Evolutionary conservation across 2,113 vertebrate species (phyloP), one percentile per base, ranked within the genome.

Genomic region (Pseudonaja textilis): DNA sequence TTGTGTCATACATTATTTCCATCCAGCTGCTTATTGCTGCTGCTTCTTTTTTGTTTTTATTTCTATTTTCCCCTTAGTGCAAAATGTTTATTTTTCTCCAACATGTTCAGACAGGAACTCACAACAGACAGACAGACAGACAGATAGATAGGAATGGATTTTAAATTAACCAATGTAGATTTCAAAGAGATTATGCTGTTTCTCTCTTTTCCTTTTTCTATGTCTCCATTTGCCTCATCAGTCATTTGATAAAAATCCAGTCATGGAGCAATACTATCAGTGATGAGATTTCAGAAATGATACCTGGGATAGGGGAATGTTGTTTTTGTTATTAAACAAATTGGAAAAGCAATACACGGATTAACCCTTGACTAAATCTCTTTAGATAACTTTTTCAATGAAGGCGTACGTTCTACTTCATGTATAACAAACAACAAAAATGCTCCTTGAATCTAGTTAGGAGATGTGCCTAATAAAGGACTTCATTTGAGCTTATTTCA

Each of bases 401-500:
- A 12, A 1, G 26, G 34, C 6, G 90, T 95, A 52, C 92, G 95
- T 93, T 95, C 88, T 93, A 88, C 8, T n/a, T 87, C 87, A 50
- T 14, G 81, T 95, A 90, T 87, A 92, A 94, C 55, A 93, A 97
- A 95, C 42, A 96, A 94, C 42, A 96, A 96, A 81, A 93, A 96
- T 93, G 91, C 89, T 34, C 56, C 59, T 95, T 94, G 93, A 85
- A 93, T 91, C 85, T 86, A 26, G 90, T 18, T 85, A 18, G 90
- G 93, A 96, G 92, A 52, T 16, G 86, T 34, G 95, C 95, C 95
- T 97, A 95, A 96, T 95, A 95, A 97, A 94, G 88, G 95, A 96
- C 93, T 97, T 97, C 96, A 95, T 96, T 97, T 93, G 92, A 92
- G 85, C 93, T 97, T 95, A 96, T 97, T 98, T 97, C 1, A 92